Percentiles rank a stretch among this genome's conserved stretches.
Conservation (phyloP, 1,140 invertebrate species). For the Drosophila nikananu region DNA sequence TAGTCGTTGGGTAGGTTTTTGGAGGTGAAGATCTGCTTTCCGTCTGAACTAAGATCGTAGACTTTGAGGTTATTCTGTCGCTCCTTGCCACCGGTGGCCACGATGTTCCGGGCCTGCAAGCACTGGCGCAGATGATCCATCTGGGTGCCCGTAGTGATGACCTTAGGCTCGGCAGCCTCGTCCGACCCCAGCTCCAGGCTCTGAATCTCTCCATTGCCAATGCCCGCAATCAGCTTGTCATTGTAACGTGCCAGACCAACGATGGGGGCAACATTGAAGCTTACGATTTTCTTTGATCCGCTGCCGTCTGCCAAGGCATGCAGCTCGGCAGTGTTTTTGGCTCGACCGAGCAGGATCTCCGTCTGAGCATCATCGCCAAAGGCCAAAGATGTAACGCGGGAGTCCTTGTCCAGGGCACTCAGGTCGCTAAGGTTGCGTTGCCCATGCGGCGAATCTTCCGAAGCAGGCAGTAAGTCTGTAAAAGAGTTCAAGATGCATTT, state of each 20-base stretch:
- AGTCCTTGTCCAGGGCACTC: constrained; percentile 86
- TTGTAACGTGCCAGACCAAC: constrained; percentile 75
- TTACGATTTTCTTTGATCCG: constrained; percentile 22
- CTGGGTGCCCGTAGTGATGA: constrained; percentile 65
- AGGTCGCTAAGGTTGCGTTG: constrained; percentile 86
- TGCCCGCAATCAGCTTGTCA: constrained; percentile 73
- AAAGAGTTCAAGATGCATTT: not conserved
- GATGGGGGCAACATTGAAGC: constrained; percentile 61
- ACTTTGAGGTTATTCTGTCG: constrained; percentile 87
- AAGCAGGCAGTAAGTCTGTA: constrained; percentile 64
- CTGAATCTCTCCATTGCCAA: constrained; percentile 75
- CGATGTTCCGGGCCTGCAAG: constrained; percentile 68
- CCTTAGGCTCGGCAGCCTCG: constrained; percentile 19
- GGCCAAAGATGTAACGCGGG: constrained; percentile 88
- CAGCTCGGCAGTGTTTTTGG: constrained; percentile 63
- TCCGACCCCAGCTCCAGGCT: constrained; percentile 34
- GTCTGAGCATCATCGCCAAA: constrained; percentile 89
- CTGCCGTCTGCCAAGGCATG: constrained; percentile 41
- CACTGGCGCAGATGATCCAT: constrained; percentile 85
- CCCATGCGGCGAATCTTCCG: constrained; percentile 65
- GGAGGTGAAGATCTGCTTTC: constrained; percentile 85
- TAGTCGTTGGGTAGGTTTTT: constrained; percentile 90
- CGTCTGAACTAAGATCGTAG: constrained; percentile 85
- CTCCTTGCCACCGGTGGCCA: constrained; percentile 86
- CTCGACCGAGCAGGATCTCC: constrained; percentile 88